Evolutionary conservation across 2,888 invertebrate genomes (phyloP).

Genomic region (Diarsia brunnea): DNA sequence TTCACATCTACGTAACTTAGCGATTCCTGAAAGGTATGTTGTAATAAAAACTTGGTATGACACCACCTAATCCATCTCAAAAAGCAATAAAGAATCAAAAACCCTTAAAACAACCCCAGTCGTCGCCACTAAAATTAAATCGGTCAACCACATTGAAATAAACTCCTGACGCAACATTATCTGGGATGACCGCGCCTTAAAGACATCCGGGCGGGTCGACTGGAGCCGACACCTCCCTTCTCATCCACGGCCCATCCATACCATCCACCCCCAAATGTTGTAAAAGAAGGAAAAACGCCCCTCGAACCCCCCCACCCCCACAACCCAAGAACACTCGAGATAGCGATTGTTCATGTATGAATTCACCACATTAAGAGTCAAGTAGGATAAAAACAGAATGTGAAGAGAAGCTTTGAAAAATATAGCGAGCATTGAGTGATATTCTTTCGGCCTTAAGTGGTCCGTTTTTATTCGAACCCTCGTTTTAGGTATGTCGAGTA

Average conservation of each 20-base stretch:
- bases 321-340: constrained; percentile 80
- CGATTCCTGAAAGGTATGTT: neutral
- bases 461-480: constrained; percentile 65
- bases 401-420: constrained; percentile 86
- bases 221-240: constrained; percentile 67
- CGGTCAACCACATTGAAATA: constrained; percentile 61
- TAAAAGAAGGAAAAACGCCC: constrained; percentile 80
- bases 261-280: constrained; percentile 76
- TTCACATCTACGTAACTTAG: neutral
- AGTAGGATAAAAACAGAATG: constrained; percentile 91
- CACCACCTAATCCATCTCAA: neutral
- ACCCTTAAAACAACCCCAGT: constrained; percentile 12
- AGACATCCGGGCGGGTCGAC: constrained; percentile 68
- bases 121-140: constrained; percentile 42
- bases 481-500: constrained; percentile 65
- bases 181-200: constrained; percentile 72
- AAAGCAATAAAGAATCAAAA: constrained; percentile 1
- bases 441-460: constrained; percentile 77
- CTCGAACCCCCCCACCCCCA: constrained; percentile 63
- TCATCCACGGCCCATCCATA: constrained; percentile 25
- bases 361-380: constrained; percentile 93
- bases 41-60: neutral
- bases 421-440: constrained; percentile 86
- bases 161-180: constrained; percentile 62
- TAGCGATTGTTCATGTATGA: constrained; percentile 92